phyloP scores from a whole-genome alignment of 2,888 invertebrate genomes.

The Lacanobia wlatinum region DNA sequence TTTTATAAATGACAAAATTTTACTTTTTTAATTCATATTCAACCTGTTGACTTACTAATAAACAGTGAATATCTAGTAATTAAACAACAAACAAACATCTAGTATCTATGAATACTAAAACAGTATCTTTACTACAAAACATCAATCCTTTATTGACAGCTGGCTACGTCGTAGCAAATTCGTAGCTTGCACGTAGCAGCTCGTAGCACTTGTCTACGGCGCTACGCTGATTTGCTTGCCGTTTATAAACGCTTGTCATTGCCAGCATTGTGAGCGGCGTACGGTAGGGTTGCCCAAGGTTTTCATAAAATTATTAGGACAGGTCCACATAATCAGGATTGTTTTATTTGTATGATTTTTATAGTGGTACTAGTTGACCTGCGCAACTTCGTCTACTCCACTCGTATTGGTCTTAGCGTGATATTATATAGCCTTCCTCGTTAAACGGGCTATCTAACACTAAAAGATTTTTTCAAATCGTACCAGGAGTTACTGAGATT shows the following conservation, averaged over 20 bases:
- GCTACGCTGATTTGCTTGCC: conserved; percentile 52
- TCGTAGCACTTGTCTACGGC: conserved; percentile 58
- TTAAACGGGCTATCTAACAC: too few species aligned
- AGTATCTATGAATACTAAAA: background rate
- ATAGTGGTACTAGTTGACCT: too few species aligned
- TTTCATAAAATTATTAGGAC: background rate
- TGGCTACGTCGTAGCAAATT: conserved; percentile 58
- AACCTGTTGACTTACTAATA: background rate
- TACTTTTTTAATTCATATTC: too few species aligned
- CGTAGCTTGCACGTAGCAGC: conserved; percentile 47
- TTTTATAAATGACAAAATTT: too few species aligned
- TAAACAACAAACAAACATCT: background rate
- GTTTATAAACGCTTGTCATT: conserved; percentile 48
- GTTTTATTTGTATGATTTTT: background rate
- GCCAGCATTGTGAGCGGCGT: conserved; percentile 21
- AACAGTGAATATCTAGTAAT: too few species aligned
- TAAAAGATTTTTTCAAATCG: too few species aligned
- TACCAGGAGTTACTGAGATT: too few species aligned
- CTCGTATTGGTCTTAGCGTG: too few species aligned
- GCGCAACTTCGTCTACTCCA: too few species aligned
- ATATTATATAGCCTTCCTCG: too few species aligned
- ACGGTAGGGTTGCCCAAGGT: conserved; percentile 35
- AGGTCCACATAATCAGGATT: background rate
- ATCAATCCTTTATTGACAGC: background rate
- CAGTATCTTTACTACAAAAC: background rate